Conservation (phyloP, 2,797 vertebrate species). For the Clarias pachynema region DNA sequence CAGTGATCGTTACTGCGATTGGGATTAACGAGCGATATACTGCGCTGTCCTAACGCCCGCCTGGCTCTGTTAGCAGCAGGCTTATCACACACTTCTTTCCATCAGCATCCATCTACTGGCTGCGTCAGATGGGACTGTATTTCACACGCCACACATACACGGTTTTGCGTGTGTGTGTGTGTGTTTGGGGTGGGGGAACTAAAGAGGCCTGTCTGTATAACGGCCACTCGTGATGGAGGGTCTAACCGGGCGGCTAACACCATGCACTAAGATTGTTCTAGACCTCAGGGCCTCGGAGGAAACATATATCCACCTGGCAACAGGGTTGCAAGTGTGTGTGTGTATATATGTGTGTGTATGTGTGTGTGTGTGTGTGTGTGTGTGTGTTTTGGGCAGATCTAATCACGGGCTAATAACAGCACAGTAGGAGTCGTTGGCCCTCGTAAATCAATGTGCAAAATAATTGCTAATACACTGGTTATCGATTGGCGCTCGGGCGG, state of each 20-base stretch:
- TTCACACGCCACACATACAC: constrained; percentile 54
- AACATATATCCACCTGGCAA: constrained; percentile 65
- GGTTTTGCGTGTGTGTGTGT: constrained; percentile 24
- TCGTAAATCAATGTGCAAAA: constrained; percentile 99
- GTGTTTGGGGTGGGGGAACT: constrained; percentile 34
- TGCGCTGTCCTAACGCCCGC: constrained; percentile 36
- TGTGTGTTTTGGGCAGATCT: constrained; percentile 81
- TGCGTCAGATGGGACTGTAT: constrained; percentile 52
- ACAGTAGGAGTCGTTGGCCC: constrained; percentile 88
- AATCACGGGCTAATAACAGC: constrained; percentile 98
- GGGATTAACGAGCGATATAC: background rate
- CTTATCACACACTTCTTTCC: constrained; percentile 40
- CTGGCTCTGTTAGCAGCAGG: constrained; percentile 46
- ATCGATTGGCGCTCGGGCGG: constrained; percentile 93
- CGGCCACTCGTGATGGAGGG: constrained; percentile 56
- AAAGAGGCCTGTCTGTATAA: constrained; percentile 59
- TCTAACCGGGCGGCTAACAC: constrained; percentile 62
- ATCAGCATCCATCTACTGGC: constrained; percentile 50
- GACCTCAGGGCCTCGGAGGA: constrained; percentile 76
- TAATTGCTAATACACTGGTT: constrained; percentile 99
- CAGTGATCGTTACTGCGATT: background rate
- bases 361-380: constrained; percentile 68
- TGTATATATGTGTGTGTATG: constrained; percentile 62
- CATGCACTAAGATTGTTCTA: constrained; percentile 89
- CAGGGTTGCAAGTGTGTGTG: constrained; percentile 61